Percentiles rank a stretch among this genome's conserved stretches.
Evolutionary conservation across 2,113 vertebrate genomes (phyloP).

Genomic region (Cricetomys ansorgei): DNA sequence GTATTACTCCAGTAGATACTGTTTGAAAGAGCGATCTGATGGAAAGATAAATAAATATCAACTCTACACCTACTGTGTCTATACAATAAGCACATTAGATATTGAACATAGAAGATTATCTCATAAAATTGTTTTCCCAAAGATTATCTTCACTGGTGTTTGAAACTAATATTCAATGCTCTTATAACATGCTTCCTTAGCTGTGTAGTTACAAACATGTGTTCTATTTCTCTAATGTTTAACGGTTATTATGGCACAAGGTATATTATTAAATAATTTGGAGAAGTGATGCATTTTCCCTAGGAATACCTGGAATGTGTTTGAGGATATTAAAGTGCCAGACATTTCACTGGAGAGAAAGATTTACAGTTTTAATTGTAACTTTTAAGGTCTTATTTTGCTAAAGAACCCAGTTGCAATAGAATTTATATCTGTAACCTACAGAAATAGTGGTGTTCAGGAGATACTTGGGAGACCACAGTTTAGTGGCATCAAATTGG

Average conservation of each 20-base stretch:
- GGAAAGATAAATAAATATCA: neutral
- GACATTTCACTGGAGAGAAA: constrained; percentile 35
- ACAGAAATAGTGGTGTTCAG: neutral
- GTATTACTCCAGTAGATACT: neutral
- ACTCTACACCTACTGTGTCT: neutral
- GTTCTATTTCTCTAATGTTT: constrained; percentile 15
- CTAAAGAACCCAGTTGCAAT: neutral
- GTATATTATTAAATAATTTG: constrained; percentile 32
- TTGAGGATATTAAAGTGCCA: constrained; percentile 29
- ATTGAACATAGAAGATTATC: neutral
- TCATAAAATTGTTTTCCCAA: constrained; percentile 5
- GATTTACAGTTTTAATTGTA: neutral
- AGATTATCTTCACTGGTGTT: neutral
- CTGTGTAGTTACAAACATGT: neutral
- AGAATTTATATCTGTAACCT: neutral
- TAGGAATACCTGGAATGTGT: neutral
- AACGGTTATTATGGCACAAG: constrained; percentile 24
- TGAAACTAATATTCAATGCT: constrained; percentile 21
- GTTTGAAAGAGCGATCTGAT: neutral
- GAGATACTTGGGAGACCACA: neutral
- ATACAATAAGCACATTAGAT: neutral
- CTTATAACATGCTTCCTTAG: neutral
- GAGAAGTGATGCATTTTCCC: neutral
- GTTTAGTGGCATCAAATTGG: neutral
- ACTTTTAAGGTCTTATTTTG: neutral